A percentile compares a stretch with the other conserved stretches of the same genome.
Conservation (phyloP, 2,797 vertebrate species). For the Steatocranus sp. region DNA sequence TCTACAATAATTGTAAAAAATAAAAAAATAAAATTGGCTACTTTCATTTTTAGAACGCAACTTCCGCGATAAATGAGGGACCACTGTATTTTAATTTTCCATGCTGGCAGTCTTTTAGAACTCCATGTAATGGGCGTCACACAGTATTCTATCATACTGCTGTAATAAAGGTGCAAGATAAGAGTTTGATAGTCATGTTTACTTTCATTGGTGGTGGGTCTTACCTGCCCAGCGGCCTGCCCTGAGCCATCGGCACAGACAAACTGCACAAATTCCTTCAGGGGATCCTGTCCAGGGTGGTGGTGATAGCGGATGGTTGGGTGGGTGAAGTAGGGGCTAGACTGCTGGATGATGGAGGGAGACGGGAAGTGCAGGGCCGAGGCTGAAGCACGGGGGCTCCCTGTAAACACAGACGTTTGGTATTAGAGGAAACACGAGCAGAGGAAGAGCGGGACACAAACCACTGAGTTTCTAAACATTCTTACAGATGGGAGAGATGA, state of each 20-base stretch:
- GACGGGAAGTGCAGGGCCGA: slow-evolving; percentile 94
- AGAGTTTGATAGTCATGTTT: background rate
- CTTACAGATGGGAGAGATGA: slow-evolving; percentile 1
- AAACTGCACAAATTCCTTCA: slow-evolving; percentile 98
- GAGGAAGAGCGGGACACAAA: background rate
- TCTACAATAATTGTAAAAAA: background rate
- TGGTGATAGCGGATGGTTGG: slow-evolving; percentile 98
- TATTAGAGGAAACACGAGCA: slow-evolving; percentile 29
- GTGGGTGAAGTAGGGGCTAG: slow-evolving; percentile 94
- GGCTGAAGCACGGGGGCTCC: slow-evolving; percentile 90
- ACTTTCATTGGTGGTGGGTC: background rate
- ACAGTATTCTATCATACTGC: background rate
- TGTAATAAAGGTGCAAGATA: background rate
- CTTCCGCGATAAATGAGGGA: background rate
- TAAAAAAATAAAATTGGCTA: background rate
- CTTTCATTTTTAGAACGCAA: background rate
- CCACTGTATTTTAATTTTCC: background rate
- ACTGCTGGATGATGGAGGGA: slow-evolving; percentile 96
- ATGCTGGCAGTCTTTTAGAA: background rate
- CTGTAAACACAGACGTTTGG: slow-evolving; percentile 67
- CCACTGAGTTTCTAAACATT: background rate
- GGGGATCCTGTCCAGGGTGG: slow-evolving; percentile 89
- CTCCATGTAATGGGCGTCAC: background rate
- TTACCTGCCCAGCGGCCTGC: slow-evolving; percentile 89
- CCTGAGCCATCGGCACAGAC: slow-evolving; percentile 93